Conservation (phyloP, 2,888 invertebrate genomes). For the Germaria angustata region DNA sequence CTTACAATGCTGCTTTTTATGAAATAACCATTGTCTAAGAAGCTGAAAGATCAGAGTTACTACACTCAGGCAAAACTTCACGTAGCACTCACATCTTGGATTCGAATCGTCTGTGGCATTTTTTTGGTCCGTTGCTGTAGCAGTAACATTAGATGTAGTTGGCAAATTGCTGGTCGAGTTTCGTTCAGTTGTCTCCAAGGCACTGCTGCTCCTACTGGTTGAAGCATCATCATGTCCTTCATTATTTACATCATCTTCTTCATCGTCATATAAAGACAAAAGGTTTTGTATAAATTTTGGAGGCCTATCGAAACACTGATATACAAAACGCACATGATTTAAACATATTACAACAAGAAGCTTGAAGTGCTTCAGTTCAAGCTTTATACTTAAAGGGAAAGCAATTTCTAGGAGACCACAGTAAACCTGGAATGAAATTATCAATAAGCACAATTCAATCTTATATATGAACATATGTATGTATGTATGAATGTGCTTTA, state of each 20-base stretch:
- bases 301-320: conserved; percentile 73
- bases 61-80: conserved; percentile 75
- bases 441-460: not conserved
- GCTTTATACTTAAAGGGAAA: conserved; percentile 71
- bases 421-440: conserved; percentile 71
- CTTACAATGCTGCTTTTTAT: conserved; percentile 58
- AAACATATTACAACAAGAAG: conserved; percentile 72
- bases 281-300: conserved; percentile 74
- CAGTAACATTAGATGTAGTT: conserved; percentile 10
- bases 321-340: conserved; percentile 75
- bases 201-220: conserved; percentile 4
- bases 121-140: not conserved
- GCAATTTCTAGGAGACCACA: conserved; percentile 74
- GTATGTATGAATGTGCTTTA: too few relatives aligned
- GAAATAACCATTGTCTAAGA: conserved; percentile 74
- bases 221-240: not conserved
- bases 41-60: conserved; percentile 76
- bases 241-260: conserved; percentile 70
- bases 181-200: conserved; percentile 49
- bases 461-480: too few relatives aligned
- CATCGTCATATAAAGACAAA: conserved; percentile 72
- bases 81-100: conserved; percentile 74
- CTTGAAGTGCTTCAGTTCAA: conserved; percentile 71
- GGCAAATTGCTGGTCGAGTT: conserved; percentile 6
- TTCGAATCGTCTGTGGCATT: not conserved